Evolutionary conservation across 1,140 invertebrate species (phyloP), one percentile per base, ranked within the genome.

Genomic region (Ceratosolen solmsi): DNA sequence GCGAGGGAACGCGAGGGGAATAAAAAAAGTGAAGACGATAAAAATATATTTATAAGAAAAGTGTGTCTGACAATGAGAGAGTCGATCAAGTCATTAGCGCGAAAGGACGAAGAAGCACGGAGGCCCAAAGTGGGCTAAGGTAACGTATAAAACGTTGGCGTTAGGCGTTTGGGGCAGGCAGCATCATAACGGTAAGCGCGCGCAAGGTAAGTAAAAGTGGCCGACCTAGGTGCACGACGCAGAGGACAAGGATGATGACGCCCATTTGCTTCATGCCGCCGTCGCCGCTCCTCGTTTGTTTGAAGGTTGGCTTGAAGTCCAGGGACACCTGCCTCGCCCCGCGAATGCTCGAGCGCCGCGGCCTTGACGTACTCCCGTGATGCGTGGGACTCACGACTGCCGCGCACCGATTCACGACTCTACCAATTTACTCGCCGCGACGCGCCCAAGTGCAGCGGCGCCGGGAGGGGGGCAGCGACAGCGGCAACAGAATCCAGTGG

Each of bases 181-280:
- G 49, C 71, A n/a, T 30, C 41, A 15, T 1, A 54, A 54, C 13
- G 51, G 51, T 54, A 54, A 54, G 51, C 71, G 25, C 46, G 41
- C 4, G 0, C 22, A 7, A 51, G n/a, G 38, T 41, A 72, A 15
- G 2, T 11, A 30, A 75, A 75, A 27, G 33, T 27, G 15, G 4
- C 51, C 13, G 36, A 79, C 77, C 77, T 71, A 51, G 54, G 51
- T 71, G 63, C 49, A 79, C 7, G 7, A 51, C 30, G 33, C 46
- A 68, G 49, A 79, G 51, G 63, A 70, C 49, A 30, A 79, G 68
- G 51, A 79, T 56, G 51, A 71, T 58, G 27, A 58, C 33, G 51
- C 51, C 68, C 49, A 72, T 1, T 2, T 22, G 36, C 77, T 79
- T 71, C 65, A 79, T 79, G 41, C 9, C 63, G 25, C n/a, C 5